Evolutionary conservation across 2,797 vertebrate species (phyloP), one percentile per base, ranked within the genome.

Genomic region (Sebastes jordani): DNA sequence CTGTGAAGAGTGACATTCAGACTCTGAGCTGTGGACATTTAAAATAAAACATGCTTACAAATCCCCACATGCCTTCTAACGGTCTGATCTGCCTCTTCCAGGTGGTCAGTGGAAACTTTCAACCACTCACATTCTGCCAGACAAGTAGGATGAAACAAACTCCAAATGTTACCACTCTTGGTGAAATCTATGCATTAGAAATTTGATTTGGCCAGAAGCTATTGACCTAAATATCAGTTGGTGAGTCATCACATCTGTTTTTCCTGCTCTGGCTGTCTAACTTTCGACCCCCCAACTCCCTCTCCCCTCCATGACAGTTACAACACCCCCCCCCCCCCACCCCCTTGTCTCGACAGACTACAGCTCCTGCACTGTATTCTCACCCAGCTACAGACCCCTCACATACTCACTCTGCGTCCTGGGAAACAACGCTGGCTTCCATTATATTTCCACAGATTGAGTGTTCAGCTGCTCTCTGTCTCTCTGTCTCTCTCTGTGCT

Each of bases 221-320:
- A 42, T 3, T 90, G 86, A 89, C 90, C 89, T 86, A 89, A 70
- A 88, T 92, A 88, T 88, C 76, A 86, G 87, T 36, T 58, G 70
- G 66, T 90, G 90, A 92, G 86, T 92, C 92, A 90, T 75, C 89
- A 92, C 91, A 92, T 93, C 92, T 94, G 92, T 90, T 92, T 92
- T 93, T 87, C 88, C 81, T 85, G 65, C 83, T 78, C 71, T 78
- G 66, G 60, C 71, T 78, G 64, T 77, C 74, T 88, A 80, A 88
- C 76, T 86, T 67, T 69, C 7, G 23, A 83, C 75, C 86, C 82
- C 76, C 20, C 16, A 0, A 4, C 60, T 14, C 64, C 34, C 62
- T 25, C 68, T 11, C 63, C 60, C 25, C 2, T 3, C 29, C 61
- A 16, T 20, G 42, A 25, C 66, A 27, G 25, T 78, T 65, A 20